These are phyloP conservation scores for Lasioglossum leucozonium DNA, from an alignment of 2,888 invertebrate species.

Conservation along the genomic window DNA sequence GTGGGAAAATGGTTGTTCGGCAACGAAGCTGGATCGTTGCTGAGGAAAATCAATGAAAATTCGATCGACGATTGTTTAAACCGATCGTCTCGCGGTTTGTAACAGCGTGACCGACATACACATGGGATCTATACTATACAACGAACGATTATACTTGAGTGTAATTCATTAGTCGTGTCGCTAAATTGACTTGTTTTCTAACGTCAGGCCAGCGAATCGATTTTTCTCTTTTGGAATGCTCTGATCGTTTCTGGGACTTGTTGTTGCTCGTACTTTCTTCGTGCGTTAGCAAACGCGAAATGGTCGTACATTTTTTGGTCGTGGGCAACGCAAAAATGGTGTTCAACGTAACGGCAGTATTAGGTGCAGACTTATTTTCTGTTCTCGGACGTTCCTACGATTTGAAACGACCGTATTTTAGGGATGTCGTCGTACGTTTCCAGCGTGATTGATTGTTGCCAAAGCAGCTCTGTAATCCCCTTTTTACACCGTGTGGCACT, in stretches of 20 bases:
- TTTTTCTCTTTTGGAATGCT: conserved; percentile 8
- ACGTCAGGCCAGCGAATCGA: conserved; percentile 17
- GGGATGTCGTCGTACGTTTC: background rate
- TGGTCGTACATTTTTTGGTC: conserved; percentile 8
- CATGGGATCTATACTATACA: conserved; percentile 57
- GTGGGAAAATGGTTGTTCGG: background rate
- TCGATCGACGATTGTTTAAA: conserved; percentile 10
- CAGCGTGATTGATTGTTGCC: background rate
- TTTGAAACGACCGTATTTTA: conserved; percentile 6
- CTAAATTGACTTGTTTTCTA: conserved; percentile 60
- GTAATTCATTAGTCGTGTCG: conserved; percentile 44
- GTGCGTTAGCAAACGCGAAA: conserved; percentile 1
- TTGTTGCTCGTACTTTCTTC: conserved; percentile 48
- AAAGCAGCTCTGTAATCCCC: background rate
- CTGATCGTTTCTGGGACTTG: background rate
- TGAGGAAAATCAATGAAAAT: background rate
- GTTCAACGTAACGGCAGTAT: conserved; percentile 55
- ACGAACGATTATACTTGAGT: conserved; percentile 57
- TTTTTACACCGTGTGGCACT: conserved; percentile 6
- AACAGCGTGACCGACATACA: conserved; percentile 42
- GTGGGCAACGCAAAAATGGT: conserved; percentile 23
- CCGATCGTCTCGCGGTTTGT: conserved; percentile 10
- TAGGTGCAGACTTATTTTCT: conserved; percentile 14
- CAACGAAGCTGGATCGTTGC: background rate
- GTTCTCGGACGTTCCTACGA: background rate